These are phyloP conservation scores for Oreohelix idahoensis DNA, from an alignment of 1,140 invertebrate genomes.

Conservation along the genomic window DNA sequence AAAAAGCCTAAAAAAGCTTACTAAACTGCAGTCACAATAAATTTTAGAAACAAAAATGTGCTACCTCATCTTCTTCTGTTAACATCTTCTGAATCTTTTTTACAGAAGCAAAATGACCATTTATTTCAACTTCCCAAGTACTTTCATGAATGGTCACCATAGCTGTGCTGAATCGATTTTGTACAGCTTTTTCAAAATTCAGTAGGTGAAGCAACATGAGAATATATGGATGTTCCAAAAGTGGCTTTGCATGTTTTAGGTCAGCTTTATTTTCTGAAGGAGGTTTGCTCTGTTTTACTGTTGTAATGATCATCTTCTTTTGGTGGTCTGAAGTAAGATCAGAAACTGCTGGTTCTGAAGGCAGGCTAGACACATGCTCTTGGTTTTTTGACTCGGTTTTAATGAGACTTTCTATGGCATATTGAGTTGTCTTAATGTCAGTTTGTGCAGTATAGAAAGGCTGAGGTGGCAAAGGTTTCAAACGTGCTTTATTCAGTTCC, in stretches of 20 bases:
- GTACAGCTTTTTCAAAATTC: not conserved
- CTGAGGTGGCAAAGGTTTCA: no score
- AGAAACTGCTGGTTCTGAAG: no score
- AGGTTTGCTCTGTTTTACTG: not conserved
- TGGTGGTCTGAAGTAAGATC: no score
- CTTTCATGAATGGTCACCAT: not conserved
- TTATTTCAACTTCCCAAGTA: not conserved
- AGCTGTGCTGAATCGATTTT: not conserved
- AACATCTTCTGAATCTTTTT: not conserved
- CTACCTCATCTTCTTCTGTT: not conserved
- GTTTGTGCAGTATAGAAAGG: no score
- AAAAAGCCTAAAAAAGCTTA: no score
- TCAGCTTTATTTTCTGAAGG: not conserved
- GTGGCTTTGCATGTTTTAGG: not conserved
- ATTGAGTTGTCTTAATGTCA: no score
- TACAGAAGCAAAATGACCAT: not conserved
- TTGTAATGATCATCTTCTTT: no score
- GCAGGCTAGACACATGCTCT: no score
- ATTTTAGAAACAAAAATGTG: not conserved
- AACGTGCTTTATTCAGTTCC: not conserved
- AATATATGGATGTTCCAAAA: slow-evolving; percentile 7
- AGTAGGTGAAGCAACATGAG: not conserved
- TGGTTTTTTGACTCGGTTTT: no score
- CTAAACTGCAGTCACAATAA: no score
- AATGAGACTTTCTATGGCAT: no score